These are phyloP conservation scores for Trialeurodes vaporariorum DNA, from an alignment of 1,140 invertebrate species.

Conservation along the genomic window DNA sequence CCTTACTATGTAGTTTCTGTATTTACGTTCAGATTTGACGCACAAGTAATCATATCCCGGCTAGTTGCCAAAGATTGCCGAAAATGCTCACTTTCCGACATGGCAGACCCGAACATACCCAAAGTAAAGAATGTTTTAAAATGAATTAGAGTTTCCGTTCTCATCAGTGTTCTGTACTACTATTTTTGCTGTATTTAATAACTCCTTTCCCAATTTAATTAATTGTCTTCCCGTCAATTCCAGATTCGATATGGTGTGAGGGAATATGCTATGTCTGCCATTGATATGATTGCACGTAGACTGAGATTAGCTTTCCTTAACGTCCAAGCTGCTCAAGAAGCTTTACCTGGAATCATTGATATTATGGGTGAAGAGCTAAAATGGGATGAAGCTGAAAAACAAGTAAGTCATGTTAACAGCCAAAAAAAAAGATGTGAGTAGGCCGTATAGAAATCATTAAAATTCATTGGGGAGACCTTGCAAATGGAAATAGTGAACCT, in stretches of 20 bases:
- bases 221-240: too few relatives aligned
- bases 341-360: slow-evolving; percentile 78
- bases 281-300: slow-evolving; percentile 92
- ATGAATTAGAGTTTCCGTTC: too few relatives aligned
- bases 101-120: too few relatives aligned
- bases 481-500: not conserved
- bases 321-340: slow-evolving; percentile 91
- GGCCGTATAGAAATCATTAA: not conserved
- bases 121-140: too few relatives aligned
- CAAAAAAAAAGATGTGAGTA: slow-evolving; percentile 8
- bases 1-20: too few relatives aligned
- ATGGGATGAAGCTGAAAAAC: slow-evolving; percentile 76
- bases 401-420: slow-evolving; percentile 33
- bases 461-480: slow-evolving; percentile 1
- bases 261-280: slow-evolving; percentile 92
- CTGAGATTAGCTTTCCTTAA: slow-evolving; percentile 91
- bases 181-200: too few relatives aligned
- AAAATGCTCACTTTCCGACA: too few relatives aligned
- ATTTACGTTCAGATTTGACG: too few relatives aligned
- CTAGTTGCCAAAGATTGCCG: too few relatives aligned
- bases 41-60: too few relatives aligned
- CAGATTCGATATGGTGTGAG: slow-evolving; percentile 77
- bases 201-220: too few relatives aligned
- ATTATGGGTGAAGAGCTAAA: slow-evolving; percentile 95
- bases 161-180: too few relatives aligned